phyloP scores from a whole-genome alignment of 53 echinoderm and acorn worm genomes.

The Echinometra lucunter region DNA sequence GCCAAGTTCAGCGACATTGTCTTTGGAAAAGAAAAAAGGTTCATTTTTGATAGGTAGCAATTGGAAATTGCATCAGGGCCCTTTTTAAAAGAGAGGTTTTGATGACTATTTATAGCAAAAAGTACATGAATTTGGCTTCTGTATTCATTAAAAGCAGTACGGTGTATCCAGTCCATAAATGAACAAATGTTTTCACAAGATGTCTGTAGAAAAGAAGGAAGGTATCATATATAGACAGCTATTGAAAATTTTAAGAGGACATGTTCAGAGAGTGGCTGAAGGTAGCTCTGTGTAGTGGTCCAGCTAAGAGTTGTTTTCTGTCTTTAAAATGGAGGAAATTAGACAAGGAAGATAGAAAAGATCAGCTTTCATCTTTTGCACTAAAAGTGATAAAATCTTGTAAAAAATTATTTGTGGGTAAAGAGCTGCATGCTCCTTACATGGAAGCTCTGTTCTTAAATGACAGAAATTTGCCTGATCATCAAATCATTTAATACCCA shows the following conservation, averaged over 20 bases:
- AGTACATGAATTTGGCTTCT: neutral
- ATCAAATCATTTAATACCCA: neutral
- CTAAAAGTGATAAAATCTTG: too few relatives aligned
- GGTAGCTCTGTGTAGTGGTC: too few relatives aligned
- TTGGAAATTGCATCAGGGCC: neutral
- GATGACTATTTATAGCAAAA: neutral
- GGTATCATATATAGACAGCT: neutral
- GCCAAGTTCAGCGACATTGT: neutral
- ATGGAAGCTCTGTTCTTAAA: neutral
- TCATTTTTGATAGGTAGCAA: neutral
- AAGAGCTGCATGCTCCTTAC: neutral
- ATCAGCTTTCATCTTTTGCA: too few relatives aligned
- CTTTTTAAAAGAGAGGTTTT: neutral
- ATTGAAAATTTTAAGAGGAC: neutral
- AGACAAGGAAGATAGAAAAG: too few relatives aligned
- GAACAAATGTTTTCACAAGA: neutral
- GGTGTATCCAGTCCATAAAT: neutral
- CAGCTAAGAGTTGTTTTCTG: too few relatives aligned
- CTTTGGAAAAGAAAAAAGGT: neutral
- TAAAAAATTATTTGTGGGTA: neutral
- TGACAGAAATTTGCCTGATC: neutral
- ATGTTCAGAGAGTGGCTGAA: neutral
- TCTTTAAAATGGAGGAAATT: neutral
- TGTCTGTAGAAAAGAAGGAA: neutral
- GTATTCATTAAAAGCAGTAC: neutral